phyloP scores from a whole-genome alignment of 2,888 invertebrate genomes.

The Deilephila porcellus region DNA sequence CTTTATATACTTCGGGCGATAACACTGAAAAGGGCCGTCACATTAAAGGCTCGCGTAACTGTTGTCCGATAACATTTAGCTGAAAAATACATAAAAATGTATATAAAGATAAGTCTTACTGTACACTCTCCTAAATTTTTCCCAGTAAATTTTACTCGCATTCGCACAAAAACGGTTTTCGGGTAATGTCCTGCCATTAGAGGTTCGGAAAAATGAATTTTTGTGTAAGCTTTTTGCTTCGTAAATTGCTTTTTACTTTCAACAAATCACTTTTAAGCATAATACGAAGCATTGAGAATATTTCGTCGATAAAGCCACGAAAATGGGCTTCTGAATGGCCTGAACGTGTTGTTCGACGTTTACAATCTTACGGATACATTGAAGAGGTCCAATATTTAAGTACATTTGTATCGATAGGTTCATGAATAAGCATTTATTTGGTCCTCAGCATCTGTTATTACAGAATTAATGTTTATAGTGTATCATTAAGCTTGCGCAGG shows the following conservation, averaged over 20 bases:
- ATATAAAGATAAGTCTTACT: conserved; percentile 74
- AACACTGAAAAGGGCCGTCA: conserved; percentile 58
- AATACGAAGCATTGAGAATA: conserved; percentile 50
- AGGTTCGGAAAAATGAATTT: conserved; percentile 67
- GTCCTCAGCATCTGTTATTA: conserved; percentile 33
- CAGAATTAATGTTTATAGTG: conserved; percentile 46
- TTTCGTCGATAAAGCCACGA: conserved; percentile 42
- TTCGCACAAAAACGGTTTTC: conserved; percentile 72
- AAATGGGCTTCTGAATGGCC: conserved; percentile 45
- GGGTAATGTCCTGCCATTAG: conserved; percentile 75
- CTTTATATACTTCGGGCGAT: conserved; percentile 65
- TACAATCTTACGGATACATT: conserved; percentile 32
- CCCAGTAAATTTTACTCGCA: conserved; percentile 70
- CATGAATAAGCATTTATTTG: conserved; percentile 39
- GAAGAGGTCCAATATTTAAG: conserved; percentile 9
- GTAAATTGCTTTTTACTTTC: conserved; percentile 54
- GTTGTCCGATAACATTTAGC: conserved; percentile 70
- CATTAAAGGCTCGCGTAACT: conserved; percentile 66
- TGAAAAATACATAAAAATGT: conserved; percentile 73
- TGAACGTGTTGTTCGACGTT: conserved; percentile 43
- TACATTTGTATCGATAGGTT: conserved; percentile 12
- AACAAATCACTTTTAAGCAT: conserved; percentile 51
- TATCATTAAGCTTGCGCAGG: conserved; percentile 47
- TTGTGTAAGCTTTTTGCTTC: conserved; percentile 60
- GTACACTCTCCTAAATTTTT: conserved; percentile 65